phyloP scores from a whole-genome alignment of 2,888 invertebrate species.

The Microplitis deprimator region DNA sequence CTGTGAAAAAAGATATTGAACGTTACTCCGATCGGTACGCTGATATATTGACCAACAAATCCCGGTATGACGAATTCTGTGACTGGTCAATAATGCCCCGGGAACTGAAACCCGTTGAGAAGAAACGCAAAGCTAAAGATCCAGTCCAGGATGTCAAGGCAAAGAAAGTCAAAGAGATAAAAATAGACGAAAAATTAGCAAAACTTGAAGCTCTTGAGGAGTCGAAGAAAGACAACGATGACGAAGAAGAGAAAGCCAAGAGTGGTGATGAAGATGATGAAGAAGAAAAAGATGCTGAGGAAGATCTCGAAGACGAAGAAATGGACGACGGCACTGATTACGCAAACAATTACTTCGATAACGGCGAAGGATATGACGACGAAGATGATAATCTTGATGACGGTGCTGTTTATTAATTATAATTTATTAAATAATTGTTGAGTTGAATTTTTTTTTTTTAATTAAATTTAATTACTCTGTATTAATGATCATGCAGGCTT shows the following conservation, averaged over 20 bases:
- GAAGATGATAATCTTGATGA: slow-evolving; percentile 90
- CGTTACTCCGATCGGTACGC: slow-evolving; percentile 66
- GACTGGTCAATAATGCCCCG: slow-evolving; percentile 64
- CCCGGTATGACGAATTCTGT: slow-evolving; percentile 57
- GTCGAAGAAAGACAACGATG: slow-evolving; percentile 70
- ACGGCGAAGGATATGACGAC: slow-evolving; percentile 89
- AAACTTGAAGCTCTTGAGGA: slow-evolving; percentile 77
- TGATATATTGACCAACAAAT: slow-evolving; percentile 56
- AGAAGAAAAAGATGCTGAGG: slow-evolving; percentile 74
- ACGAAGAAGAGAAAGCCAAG: slow-evolving; percentile 72
- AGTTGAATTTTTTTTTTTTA: slow-evolving; percentile 26
- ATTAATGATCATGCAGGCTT: neutral
- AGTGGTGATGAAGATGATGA: slow-evolving; percentile 74
- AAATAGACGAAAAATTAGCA: slow-evolving; percentile 73
- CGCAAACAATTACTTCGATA: slow-evolving; percentile 89
- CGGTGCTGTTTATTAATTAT: slow-evolving; percentile 78
- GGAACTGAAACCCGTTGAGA: slow-evolving; percentile 60
- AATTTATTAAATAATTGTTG: slow-evolving; percentile 21
- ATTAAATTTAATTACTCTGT: slow-evolving; percentile 22
- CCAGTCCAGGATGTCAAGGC: neutral
- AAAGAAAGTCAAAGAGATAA: slow-evolving; percentile 59
- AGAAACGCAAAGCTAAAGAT: slow-evolving; percentile 32
- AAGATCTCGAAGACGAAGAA: slow-evolving; percentile 83
- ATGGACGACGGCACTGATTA: slow-evolving; percentile 93
- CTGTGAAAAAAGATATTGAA: slow-evolving; percentile 66